Conservation (phyloP, 2,888 invertebrate species). For the Papilio protenor region DNA sequence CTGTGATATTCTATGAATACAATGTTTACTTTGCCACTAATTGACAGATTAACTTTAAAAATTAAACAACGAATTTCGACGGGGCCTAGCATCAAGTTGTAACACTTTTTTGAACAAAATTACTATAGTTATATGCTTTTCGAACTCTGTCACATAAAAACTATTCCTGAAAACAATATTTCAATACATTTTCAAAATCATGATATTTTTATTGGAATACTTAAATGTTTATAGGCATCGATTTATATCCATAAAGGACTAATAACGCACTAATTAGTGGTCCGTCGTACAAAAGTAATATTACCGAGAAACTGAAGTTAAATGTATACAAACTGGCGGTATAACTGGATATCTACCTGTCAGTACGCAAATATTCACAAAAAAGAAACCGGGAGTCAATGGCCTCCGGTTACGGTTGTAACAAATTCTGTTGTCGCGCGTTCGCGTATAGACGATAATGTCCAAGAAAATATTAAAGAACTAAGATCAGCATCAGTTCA, state of each 20-base stretch:
- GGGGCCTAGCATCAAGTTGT: neutral
- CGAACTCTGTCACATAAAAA: neutral
- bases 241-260: neutral
- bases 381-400: slow-evolving; percentile 41
- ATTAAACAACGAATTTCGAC: neutral
- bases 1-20: neutral
- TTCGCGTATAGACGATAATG: slow-evolving; percentile 29
- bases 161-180: neutral
- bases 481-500: slow-evolving; percentile 3
- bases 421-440: slow-evolving; percentile 37
- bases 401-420: slow-evolving; percentile 42
- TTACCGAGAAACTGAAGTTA: slow-evolving; percentile 15
- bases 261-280: neutral
- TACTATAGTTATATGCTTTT: neutral
- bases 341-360: slow-evolving; percentile 42
- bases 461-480: slow-evolving; percentile 25
- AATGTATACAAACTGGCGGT: slow-evolving; percentile 20
- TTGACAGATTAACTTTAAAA: neutral
- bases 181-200: too few relatives aligned
- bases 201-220: neutral
- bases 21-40: neutral
- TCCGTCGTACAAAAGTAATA: neutral
- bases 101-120: neutral
- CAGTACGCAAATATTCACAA: slow-evolving; percentile 42
- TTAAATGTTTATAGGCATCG: too few relatives aligned